phyloP scores from a whole-genome alignment of 2,888 invertebrate genomes.

The Gisinianus flammeolus region DNA sequence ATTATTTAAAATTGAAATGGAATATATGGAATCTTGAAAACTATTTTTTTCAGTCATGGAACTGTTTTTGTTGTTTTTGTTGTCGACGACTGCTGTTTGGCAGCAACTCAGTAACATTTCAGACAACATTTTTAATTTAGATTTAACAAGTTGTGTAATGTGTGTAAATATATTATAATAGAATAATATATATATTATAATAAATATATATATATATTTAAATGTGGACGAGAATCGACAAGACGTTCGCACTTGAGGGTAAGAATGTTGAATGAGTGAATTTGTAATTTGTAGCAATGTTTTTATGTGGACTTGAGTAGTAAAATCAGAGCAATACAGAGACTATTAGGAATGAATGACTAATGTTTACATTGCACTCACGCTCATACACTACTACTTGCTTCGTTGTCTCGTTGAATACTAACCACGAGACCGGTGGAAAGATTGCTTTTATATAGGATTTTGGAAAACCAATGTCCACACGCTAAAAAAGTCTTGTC shows the following conservation, averaged over 20 bases:
- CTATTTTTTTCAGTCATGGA: neutral
- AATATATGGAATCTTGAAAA: neutral
- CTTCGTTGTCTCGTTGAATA: conserved; percentile 37
- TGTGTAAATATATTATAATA: neutral
- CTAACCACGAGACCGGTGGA: conserved; percentile 40
- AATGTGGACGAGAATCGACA: neutral
- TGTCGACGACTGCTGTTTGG: neutral
- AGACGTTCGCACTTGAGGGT: neutral
- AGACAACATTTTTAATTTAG: too few relatives aligned
- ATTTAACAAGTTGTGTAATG: too few relatives aligned
- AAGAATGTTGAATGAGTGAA: neutral
- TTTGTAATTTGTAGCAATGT: neutral
- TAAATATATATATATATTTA: neutral
- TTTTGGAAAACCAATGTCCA: conserved; percentile 11
- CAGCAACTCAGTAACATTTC: too few relatives aligned
- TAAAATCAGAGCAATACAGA: conserved; percentile 18
- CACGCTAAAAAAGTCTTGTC: conserved; percentile 6
- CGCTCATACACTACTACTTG: conserved; percentile 9
- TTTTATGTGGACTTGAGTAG: neutral
- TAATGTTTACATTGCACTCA: conserved; percentile 39
- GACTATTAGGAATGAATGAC: conserved; percentile 38
- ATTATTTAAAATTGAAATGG: neutral
- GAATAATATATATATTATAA: too few relatives aligned
- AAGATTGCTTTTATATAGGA: conserved; percentile 39
- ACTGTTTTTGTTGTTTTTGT: neutral